A percentile compares a stretch with the other conserved stretches of the same genome.
phyloP scores from a whole-genome alignment of 2,113 vertebrate species.

The Argyrosomus japonicus region DNA sequence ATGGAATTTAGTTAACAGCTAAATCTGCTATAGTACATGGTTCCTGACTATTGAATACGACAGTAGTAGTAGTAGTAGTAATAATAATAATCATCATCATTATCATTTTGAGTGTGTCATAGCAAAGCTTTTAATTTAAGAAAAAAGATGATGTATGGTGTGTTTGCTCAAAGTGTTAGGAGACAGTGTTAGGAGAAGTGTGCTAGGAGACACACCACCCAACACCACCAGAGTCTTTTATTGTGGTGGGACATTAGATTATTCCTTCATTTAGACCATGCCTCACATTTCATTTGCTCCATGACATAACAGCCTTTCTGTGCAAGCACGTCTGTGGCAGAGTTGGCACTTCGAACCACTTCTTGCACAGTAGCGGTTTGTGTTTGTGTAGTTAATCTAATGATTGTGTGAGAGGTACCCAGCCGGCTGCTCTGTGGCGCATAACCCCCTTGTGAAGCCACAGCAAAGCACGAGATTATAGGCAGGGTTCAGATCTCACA shows the following conservation, averaged over 20 bases:
- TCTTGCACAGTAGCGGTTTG: conserved; percentile 64
- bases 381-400: conserved; percentile 71
- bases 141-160: not conserved
- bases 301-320: conserved; percentile 42
- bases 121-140: not conserved
- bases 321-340: not conserved
- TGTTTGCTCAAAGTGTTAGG: conserved; percentile 26
- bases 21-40: not conserved
- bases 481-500: conserved; percentile 75
- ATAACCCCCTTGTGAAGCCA: conserved; percentile 63
- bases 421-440: conserved; percentile 51
- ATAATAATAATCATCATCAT: not conserved
- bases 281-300: conserved; percentile 52
- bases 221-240: conserved; percentile 35
- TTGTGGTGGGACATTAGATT: conserved; percentile 44
- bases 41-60: not conserved
- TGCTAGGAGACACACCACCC: conserved; percentile 26
- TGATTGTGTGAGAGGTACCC: conserved; percentile 60
- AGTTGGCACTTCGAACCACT: conserved; percentile 27
- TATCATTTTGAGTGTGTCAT: not conserved
- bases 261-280: conserved; percentile 52
- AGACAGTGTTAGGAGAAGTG: too few relatives aligned
- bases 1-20: not conserved
- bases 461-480: conserved; percentile 67
- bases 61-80: too few relatives aligned